A percentile compares a stretch with the other conserved stretches of the same genome.
These are phyloP conservation scores for Antechinus flavipes DNA, from an alignment of 2,113 vertebrate species.

Conservation along the genomic window DNA sequence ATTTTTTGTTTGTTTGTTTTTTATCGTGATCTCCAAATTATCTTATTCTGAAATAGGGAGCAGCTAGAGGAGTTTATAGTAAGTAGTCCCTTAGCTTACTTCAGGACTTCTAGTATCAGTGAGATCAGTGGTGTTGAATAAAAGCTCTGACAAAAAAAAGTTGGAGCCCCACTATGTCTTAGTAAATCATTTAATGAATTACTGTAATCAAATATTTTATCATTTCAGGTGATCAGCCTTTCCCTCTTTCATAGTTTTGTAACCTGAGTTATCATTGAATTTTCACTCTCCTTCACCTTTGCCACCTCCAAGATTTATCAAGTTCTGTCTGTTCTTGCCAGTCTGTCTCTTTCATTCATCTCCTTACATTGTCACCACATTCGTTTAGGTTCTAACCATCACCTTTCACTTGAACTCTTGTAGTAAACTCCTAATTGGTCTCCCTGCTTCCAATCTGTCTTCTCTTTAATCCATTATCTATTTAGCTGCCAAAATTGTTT, in stretches of 20 bases:
- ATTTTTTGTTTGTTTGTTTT: neutral
- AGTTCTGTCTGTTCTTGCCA: neutral
- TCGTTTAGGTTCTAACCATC: neutral
- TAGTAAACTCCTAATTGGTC: neutral
- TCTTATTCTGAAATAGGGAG: constrained; percentile 4
- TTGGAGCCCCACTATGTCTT: neutral
- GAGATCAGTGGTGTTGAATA: neutral
- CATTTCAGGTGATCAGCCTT: neutral
- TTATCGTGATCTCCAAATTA: neutral
- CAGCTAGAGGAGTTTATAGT: neutral
- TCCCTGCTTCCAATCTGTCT: neutral
- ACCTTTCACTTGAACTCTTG: neutral
- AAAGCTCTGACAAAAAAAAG: neutral
- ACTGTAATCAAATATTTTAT: neutral
- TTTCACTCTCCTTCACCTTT: neutral
- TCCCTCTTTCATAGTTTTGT: neutral
- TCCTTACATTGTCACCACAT: neutral
- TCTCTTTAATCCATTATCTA: neutral
- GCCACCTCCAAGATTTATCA: neutral
- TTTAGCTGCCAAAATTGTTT: neutral
- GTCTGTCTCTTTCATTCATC: neutral
- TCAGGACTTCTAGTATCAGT: neutral
- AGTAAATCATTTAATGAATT: neutral
- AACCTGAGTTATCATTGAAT: neutral
- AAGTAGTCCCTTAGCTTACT: neutral